Conservation (phyloP, 2,113 vertebrate genomes). For the Phasianus colchicus region DNA sequence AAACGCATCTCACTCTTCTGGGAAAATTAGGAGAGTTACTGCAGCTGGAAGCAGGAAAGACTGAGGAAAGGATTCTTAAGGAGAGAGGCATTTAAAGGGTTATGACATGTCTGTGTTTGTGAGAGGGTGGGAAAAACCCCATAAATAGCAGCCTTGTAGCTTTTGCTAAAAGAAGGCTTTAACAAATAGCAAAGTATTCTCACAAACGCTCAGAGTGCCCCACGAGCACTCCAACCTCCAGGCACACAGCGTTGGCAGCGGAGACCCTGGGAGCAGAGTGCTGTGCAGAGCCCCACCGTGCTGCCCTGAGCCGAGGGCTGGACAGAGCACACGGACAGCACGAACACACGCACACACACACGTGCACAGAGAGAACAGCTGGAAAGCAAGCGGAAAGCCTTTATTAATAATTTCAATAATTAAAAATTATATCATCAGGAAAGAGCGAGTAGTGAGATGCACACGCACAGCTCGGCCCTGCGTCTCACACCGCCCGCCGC, state of each 20-base stretch:
- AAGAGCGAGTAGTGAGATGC: not conserved
- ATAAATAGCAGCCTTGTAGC: slow-evolving; percentile 61
- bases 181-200: slow-evolving; percentile 32
- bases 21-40: slow-evolving; percentile 75
- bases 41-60: slow-evolving; percentile 78
- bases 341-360: not conserved
- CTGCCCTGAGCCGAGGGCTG: not conserved
- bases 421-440: not conserved
- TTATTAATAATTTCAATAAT: slow-evolving; percentile 36
- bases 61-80: slow-evolving; percentile 67
- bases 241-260: not conserved
- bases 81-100: slow-evolving; percentile 59
- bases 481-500: not conserved
- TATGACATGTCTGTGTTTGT: slow-evolving; percentile 38
- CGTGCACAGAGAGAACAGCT: not conserved
- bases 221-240: too few species aligned
- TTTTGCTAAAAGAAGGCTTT: slow-evolving; percentile 59
- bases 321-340: not conserved
- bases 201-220: not conserved
- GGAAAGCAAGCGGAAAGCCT: not conserved
- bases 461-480: not conserved
- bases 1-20: slow-evolving; percentile 71
- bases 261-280: not conserved
- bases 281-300: not conserved
- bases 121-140: slow-evolving; percentile 61